Base-by-base conservation (phyloP, 2,888 invertebrate genomes). In the Rhorus exstirpatorius region DNA sequence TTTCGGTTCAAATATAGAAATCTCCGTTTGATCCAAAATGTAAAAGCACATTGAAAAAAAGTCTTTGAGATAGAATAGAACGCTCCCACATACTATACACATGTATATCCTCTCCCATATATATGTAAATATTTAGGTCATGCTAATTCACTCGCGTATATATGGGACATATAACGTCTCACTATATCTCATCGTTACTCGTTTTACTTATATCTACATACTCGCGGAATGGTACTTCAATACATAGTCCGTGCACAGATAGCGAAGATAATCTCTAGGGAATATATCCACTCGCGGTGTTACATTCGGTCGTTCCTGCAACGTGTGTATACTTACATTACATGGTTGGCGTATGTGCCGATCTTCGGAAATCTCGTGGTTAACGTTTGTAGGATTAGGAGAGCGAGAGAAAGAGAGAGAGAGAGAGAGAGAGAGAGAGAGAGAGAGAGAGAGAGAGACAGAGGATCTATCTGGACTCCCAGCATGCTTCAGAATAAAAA, bases 321-420 rank as follows among this genome's bases (percentile, higher is more conserved):
- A 35, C 53, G 10, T 55, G 19, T 55, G 21, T 55, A 55, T 55
- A n/a, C n/a, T n/a, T 55, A 55, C 1, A n/a, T 24, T 53, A 68
- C 31, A 26, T 17, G 49, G 17, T 31, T 71, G 3, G 31, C 58
- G 14, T 51, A 41, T 41, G 14, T 24, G 44, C 53, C 63, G 55
- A 78, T 78, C 70, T 78, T 78, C 71, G 70, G 70, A 71, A 78
- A 78, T 71, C 70, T 44, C 78, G 70, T 19, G 58, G 12, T 14
- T 14, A 61, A 38, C 60, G 76, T 24, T 58, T 26, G 38, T 46
- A 67, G 35, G 60, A n/a, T n/a, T n/a, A n/a, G n/a, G n/a, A n/a
- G n/a, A n/a, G n/a, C n/a, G n/a, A n/a, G n/a, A n/a, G n/a, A 58
- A 60, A 26, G 38, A 53, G 24, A 76, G 67, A 65, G n/a, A 10